Evolutionary conservation across 2,888 invertebrate species (phyloP).

Genomic region (Caenorhabditis sp.): DNA sequence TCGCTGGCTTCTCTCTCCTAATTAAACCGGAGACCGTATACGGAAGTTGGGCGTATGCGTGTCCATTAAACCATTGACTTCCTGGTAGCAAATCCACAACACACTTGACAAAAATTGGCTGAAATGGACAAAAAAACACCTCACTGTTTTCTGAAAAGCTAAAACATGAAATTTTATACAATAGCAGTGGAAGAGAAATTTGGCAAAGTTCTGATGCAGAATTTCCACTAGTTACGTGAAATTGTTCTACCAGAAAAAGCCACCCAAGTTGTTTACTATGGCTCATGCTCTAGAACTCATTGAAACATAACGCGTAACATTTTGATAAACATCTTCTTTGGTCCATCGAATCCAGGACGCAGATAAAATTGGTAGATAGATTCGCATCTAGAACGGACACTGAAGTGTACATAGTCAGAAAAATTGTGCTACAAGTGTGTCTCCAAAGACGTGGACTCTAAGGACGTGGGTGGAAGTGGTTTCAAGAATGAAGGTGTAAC

Average conservation of each 20-base stretch:
- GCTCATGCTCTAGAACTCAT: slow-evolving; percentile 8
- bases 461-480: too few species aligned
- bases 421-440: neutral
- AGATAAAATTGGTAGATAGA: neutral
- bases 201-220: too few species aligned
- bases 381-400: slow-evolving; percentile 6
- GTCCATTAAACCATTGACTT: neutral
- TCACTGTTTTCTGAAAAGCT: too few species aligned
- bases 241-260: slow-evolving; percentile 8
- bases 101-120: neutral
- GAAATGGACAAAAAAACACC: too few species aligned
- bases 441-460: too few species aligned
- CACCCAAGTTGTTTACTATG: slow-evolving; percentile 26
- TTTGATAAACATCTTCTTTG: slow-evolving; percentile 11
- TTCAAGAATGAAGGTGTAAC: too few species aligned
- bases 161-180: too few species aligned
- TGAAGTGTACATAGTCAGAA: slow-evolving; percentile 6
- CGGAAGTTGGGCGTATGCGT: too few species aligned
- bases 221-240: neutral
- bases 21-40: too few species aligned
- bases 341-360: slow-evolving; percentile 5
- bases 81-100: neutral
- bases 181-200: too few species aligned
- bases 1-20: too few species aligned
- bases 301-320: slow-evolving; percentile 19